Conservation (phyloP, 1,140 invertebrate species). For the Sipha flava region DNA sequence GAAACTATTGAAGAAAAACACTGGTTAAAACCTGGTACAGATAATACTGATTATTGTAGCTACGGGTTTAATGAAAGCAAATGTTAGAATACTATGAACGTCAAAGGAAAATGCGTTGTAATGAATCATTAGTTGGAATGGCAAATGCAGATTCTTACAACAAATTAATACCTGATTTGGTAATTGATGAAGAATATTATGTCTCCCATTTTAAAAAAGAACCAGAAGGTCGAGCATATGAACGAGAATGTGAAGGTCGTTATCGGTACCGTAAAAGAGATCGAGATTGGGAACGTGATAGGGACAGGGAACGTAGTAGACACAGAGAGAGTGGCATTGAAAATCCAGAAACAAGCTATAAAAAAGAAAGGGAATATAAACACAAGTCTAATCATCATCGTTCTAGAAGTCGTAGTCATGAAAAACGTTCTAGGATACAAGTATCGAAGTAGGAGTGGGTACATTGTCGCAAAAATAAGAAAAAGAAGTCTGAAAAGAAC, state of each 20-base stretch:
- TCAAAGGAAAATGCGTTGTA: no score
- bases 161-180: neutral
- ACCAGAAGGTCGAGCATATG: conserved; percentile 30
- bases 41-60: no score
- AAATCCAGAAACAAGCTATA: no score
- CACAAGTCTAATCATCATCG: conserved; percentile 36
- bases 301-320: no score
- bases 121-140: no score
- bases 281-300: conserved; percentile 10
- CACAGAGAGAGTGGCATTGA: no score
- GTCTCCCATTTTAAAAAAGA: neutral
- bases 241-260: no score
- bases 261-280: conserved; percentile 32
- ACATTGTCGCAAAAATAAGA: no score
- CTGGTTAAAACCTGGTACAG: conserved; percentile 96
- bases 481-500: no score
- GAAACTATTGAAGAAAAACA: conserved; percentile 94
- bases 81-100: conserved; percentile 93
- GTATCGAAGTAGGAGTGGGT: conserved; percentile 37
- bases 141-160: neutral
- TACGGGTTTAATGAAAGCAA: conserved; percentile 95
- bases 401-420: conserved; percentile 36
- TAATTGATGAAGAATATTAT: neutral
- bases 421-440: conserved; percentile 37
- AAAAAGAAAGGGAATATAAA: no score